Conservation (phyloP, 2,888 invertebrate species). For the Acanthacorydalis orientalis region DNA sequence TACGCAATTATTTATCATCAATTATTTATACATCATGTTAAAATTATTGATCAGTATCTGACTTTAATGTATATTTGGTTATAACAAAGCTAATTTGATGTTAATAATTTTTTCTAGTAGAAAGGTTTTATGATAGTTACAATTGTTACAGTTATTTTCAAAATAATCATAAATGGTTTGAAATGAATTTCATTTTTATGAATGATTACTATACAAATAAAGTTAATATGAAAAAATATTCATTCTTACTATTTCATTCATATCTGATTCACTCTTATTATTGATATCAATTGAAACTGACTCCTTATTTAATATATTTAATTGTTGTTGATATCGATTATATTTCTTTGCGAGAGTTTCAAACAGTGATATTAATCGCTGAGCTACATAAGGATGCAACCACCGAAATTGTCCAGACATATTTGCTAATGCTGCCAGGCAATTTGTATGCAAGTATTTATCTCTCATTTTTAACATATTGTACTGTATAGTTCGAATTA, state of each 20-base stretch:
- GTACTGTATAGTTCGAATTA: constrained; percentile 92
- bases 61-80: too few relatives aligned
- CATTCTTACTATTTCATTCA: constrained; percentile 6
- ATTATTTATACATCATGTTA: too few relatives aligned
- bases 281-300: constrained; percentile 8
- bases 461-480: constrained; percentile 94
- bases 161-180: too few relatives aligned
- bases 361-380: constrained; percentile 79
- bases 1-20: too few relatives aligned
- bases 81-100: too few relatives aligned
- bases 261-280: background rate
- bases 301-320: constrained; percentile 14
- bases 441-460: constrained; percentile 96
- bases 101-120: too few relatives aligned
- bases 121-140: too few relatives aligned
- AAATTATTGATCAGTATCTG: too few relatives aligned
- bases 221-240: background rate
- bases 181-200: background rate
- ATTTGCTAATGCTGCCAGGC: constrained; percentile 93
- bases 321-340: constrained; percentile 42
- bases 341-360: constrained; percentile 83
- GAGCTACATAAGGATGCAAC: constrained; percentile 90
- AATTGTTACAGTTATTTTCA: too few relatives aligned
- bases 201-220: too few relatives aligned
- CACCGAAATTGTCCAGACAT: constrained; percentile 91